These are phyloP conservation scores for Arvicanthis niloticus DNA, from an alignment of 2,113 vertebrate species.

Conservation along the genomic window DNA sequence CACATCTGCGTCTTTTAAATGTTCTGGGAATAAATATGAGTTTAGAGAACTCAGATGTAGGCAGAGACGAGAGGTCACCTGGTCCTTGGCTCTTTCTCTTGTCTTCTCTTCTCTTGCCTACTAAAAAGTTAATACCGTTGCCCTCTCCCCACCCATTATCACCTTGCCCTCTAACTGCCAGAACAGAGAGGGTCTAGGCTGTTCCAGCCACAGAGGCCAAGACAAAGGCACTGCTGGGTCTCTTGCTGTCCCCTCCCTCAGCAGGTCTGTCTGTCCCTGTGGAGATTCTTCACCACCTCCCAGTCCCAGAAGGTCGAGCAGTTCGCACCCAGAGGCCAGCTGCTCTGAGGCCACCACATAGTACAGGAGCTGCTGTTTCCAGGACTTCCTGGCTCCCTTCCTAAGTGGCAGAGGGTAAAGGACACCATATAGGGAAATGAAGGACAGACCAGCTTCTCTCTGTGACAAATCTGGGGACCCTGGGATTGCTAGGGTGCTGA, in stretches of 20 bases:
- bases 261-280: not conserved
- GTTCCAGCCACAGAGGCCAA: not conserved
- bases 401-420: not conserved
- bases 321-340: not conserved
- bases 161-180: not conserved
- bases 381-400: conserved; percentile 27
- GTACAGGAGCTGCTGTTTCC: conserved; percentile 39
- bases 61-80: not conserved
- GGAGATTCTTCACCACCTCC: not conserved
- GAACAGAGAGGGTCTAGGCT: not conserved
- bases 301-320: not conserved
- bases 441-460: not conserved
- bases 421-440: not conserved
- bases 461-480: not conserved
- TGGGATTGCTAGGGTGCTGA: not conserved
- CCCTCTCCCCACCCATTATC: not conserved
- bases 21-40: conserved; percentile 8
- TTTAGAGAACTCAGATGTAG: not conserved
- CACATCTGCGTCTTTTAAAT: not conserved
- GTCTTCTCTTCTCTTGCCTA: no score
- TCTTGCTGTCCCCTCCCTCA: not conserved
- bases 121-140: not conserved
- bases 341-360: not conserved
- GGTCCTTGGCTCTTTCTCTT: not conserved
- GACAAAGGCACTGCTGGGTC: not conserved